Base-by-base conservation (phyloP, 2,113 vertebrate species). In the Trematomus loennbergii region DNA sequence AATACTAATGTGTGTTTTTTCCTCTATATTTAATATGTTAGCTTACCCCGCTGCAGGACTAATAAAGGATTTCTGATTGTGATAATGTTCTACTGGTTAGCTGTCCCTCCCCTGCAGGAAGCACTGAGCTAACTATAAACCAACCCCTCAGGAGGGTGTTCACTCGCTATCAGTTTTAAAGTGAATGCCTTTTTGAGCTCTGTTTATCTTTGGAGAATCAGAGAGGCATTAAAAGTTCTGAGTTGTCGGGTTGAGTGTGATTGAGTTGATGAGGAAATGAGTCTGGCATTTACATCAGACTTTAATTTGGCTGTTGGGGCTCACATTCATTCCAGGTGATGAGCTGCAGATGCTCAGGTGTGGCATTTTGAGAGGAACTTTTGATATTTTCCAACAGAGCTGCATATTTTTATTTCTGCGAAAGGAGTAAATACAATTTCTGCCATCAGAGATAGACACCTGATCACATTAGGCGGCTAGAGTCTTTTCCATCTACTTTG, bases 231-330 rank as follows among this genome's bases (percentile, higher is more conserved):
- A 59, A 46, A 53, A 10, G 15, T 29, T 45, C 4, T 12, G 60
- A 17, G n/a, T 66, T 50, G 75, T 36, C 7, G 2, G 49, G 49
- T 16, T 65, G 62, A 58, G 58, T 36, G 33, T 57, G 62, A 63
- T 54, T 17, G 36, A 70, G n/a, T 17, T 65, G 57, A 87, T 77
- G 60, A 77, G 69, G 63, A 75, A 79, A 75, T 58, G 10, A 59
- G 40, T 79, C 57, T 77, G 87, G 50, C 78, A 78, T 84, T 82
- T 82, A 43, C 40, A 81, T 49, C 64, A 61, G 20, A 72, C 53
- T 87, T 86, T 79, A 68, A 84, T 86, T 83, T 77, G 68, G 53
- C 48, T 58, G 70, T 46, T 59, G 43, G 60, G 15, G 18, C 66
- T 53, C 60, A 80, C 18, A 61, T 62, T 70, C 63, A 55, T 49